Conservation (phyloP, 2,797 vertebrate genomes). For the Botia almorhae region DNA sequence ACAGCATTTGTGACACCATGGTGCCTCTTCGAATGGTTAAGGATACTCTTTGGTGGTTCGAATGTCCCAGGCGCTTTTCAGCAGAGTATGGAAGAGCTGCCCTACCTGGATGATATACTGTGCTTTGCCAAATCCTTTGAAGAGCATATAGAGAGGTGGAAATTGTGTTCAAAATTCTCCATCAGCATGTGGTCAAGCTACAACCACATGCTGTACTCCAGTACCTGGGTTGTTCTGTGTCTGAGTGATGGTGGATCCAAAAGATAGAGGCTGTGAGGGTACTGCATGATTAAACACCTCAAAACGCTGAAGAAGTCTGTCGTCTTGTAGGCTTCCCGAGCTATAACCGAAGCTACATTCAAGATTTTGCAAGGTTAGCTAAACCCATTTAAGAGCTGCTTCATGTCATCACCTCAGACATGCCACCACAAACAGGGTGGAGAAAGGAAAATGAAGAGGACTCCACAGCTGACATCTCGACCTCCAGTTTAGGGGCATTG, state of each 20-base stretch:
- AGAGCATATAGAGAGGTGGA: not conserved
- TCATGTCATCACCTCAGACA: too few species aligned
- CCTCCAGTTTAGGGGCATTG: too few species aligned
- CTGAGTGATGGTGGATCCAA: too few species aligned
- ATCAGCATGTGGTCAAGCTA: not conserved
- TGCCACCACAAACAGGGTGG: too few species aligned
- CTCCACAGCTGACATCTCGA: too few species aligned
- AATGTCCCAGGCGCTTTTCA: conserved; percentile 45
- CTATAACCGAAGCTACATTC: not conserved
- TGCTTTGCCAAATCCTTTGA: not conserved
- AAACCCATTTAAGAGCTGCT: not conserved
- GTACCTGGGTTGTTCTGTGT: too few species aligned
- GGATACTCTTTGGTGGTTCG: conserved; percentile 35
- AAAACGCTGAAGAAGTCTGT: not conserved
- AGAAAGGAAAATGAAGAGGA: too few species aligned
- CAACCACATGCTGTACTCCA: not conserved
- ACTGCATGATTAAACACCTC: not conserved
- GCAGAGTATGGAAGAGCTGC: conserved; percentile 24
- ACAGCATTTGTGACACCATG: conserved; percentile 33
- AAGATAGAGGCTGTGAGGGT: not conserved
- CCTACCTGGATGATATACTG: too few species aligned
- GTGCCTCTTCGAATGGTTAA: conserved; percentile 40
- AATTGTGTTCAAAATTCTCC: not conserved
- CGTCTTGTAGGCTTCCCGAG: not conserved
- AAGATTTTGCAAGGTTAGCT: conserved; percentile 2